phyloP scores from a whole-genome alignment of 1,140 invertebrate genomes.

The Drosophila ercepeae region DNA sequence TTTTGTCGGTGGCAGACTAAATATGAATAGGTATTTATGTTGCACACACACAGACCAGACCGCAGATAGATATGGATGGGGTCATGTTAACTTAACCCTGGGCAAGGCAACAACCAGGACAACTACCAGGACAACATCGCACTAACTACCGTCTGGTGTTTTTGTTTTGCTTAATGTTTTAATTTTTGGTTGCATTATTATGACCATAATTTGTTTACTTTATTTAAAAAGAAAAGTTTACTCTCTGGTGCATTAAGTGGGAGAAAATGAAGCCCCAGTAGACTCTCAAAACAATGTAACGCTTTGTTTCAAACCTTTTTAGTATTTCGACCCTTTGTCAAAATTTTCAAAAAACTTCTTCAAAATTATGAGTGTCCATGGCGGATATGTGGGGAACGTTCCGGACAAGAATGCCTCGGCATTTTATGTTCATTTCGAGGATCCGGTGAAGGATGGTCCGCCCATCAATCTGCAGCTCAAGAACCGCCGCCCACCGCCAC shows the following conservation, averaged over 20 bases:
- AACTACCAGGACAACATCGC: not conserved
- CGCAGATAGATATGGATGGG: slow-evolving; percentile 23
- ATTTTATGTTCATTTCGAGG: slow-evolving; percentile 30
- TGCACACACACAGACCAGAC: slow-evolving; percentile 25
- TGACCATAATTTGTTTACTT: not conserved
- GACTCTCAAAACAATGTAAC: not conserved
- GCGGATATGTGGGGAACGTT: no score
- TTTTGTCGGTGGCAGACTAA: slow-evolving; percentile 3
- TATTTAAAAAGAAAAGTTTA: not conserved
- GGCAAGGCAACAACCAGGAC: not conserved
- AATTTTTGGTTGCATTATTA: not conserved
- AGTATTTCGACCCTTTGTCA: not conserved
- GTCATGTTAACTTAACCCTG: slow-evolving; percentile 3
- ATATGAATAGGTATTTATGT: slow-evolving; percentile 38
- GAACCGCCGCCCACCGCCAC: not conserved
- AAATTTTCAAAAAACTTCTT: not conserved
- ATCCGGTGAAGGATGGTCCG: slow-evolving; percentile 4
- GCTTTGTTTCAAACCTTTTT: not conserved
- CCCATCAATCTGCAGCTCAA: slow-evolving; percentile 16
- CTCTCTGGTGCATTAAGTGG: no score
- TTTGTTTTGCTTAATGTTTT: not conserved
- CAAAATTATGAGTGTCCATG: slow-evolving; percentile 19
- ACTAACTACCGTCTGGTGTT: not conserved
- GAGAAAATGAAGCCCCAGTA: not conserved
- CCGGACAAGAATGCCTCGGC: not conserved